These are phyloP conservation scores for Scaptomyza pallida DNA, from an alignment of 1,140 invertebrate species.

Conservation along the genomic window DNA sequence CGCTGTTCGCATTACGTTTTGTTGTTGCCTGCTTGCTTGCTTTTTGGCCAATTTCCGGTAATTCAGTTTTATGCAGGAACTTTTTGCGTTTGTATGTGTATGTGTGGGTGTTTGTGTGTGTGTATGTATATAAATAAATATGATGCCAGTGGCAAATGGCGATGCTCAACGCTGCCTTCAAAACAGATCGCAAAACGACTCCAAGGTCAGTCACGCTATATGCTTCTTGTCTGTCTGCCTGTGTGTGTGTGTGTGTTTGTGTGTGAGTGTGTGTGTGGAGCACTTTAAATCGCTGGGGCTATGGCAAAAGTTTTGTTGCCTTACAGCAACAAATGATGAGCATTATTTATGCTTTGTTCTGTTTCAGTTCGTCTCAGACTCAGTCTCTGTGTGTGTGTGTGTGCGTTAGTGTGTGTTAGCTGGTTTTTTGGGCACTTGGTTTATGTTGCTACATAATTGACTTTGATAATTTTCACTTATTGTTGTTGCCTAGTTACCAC, in stretches of 20 bases:
- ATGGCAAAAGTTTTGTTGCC: constrained; percentile 42
- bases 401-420: constrained; percentile 16
- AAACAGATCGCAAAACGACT: constrained; percentile 8
- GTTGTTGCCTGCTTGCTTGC: constrained; percentile 39
- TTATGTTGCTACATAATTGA: constrained; percentile 61
- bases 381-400: constrained; percentile 1
- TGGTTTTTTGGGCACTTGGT: constrained; percentile 36
- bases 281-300: constrained; percentile 45
- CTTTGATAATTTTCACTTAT: constrained; percentile 75
- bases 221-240: neutral
- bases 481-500: constrained; percentile 45
- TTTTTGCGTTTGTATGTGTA: constrained; percentile 58
- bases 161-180: constrained; percentile 6
- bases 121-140: constrained; percentile 43
- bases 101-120: too few species aligned
- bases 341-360: constrained; percentile 46
- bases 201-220: constrained; percentile 41
- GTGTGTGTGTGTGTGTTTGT: constrained; percentile 18
- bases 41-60: constrained; percentile 81
- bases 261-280: constrained; percentile 11
- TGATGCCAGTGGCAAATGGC: constrained; percentile 41
- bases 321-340: constrained; percentile 46
- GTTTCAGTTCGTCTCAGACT: too few species aligned
- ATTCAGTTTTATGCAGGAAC: constrained; percentile 81
- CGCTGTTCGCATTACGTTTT: constrained; percentile 61